Evolutionary conservation across 2,113 vertebrate species (phyloP).

Genomic region (Willisornis vidua): DNA sequence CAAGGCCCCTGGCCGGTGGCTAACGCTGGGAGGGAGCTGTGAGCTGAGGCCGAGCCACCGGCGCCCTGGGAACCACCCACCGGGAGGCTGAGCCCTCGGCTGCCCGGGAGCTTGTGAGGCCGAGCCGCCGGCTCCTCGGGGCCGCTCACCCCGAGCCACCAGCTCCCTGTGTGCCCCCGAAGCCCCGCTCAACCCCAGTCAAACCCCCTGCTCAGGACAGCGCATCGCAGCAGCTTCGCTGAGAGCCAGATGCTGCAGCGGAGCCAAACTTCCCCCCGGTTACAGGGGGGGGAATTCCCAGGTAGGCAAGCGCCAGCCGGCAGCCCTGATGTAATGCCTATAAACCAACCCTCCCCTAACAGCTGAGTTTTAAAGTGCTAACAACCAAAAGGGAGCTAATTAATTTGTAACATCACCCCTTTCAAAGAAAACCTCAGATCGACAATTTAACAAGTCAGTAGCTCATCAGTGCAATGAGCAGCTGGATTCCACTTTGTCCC

Average conservation of each 20-base stretch:
- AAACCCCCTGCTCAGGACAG: neutral
- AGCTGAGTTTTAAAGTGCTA: slow-evolving; percentile 50
- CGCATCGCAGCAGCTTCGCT: neutral
- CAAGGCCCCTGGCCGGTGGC: neutral
- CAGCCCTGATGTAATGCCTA: slow-evolving; percentile 52
- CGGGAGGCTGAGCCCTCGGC: neutral
- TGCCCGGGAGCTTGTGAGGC: neutral
- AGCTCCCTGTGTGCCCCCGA: neutral
- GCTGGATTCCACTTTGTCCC: neutral
- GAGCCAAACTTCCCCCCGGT: slow-evolving; percentile 1
- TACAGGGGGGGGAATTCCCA: slow-evolving; percentile 6
- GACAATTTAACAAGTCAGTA: neutral
- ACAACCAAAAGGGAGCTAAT: slow-evolving; percentile 42
- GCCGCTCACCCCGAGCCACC: fast-evolving
- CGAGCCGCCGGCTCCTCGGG: neutral
- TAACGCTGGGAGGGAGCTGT: neutral
- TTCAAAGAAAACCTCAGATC: slow-evolving; percentile 33
- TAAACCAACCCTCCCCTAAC: slow-evolving; percentile 47
- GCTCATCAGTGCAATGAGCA: neutral
- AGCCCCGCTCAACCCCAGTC: neutral
- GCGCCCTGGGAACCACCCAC: neutral
- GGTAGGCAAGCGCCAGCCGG: slow-evolving; percentile 20
- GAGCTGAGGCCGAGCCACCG: neutral
- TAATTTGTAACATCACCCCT: slow-evolving; percentile 50
- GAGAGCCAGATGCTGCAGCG: neutral